These are phyloP conservation scores for Macrophya alboannulata DNA, from an alignment of 2,888 invertebrate species.

Conservation along the genomic window DNA sequence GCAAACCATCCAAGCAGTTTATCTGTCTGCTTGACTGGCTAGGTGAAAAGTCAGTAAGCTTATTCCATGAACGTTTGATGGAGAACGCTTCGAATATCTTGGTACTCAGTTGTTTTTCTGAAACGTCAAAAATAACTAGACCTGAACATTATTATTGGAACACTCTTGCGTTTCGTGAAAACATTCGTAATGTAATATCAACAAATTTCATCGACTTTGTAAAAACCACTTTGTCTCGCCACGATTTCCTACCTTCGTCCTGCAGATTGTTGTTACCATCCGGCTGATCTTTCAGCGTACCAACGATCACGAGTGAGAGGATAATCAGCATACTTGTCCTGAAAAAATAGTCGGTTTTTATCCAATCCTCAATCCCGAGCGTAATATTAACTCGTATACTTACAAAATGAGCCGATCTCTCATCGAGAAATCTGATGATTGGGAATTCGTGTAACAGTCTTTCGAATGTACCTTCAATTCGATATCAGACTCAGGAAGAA, in stretches of 20 bases:
- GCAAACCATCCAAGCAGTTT: slow-evolving; percentile 50
- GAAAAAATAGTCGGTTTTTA: not conserved
- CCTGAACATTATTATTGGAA: slow-evolving; percentile 20
- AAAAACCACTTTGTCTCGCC: not conserved
- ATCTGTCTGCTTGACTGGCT: slow-evolving; percentile 30
- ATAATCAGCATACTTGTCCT: slow-evolving; percentile 40
- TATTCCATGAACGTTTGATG: slow-evolving; percentile 54
- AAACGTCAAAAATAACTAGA: not conserved
- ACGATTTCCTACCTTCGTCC: slow-evolving; percentile 29
- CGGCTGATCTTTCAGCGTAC: slow-evolving; percentile 44
- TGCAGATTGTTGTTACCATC: slow-evolving; percentile 32
- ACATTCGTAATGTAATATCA: not conserved
- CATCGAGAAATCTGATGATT: slow-evolving; percentile 40
- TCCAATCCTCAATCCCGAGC: not conserved
- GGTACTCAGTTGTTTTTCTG: slow-evolving; percentile 44
- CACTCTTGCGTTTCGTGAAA: not conserved
- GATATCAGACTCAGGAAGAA: slow-evolving; percentile 51
- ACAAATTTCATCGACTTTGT: not conserved
- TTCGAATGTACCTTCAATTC: slow-evolving; percentile 48
- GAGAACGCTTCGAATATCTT: slow-evolving; percentile 54
- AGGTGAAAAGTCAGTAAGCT: slow-evolving; percentile 47
- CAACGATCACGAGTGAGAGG: slow-evolving; percentile 41
- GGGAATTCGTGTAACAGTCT: slow-evolving; percentile 56
- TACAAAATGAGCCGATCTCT: slow-evolving; percentile 62
- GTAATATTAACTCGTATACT: slow-evolving; percentile 44